These are phyloP conservation scores for Habropoda laboriosa DNA, from an alignment of 1,140 invertebrate species.

Conservation along the genomic window DNA sequence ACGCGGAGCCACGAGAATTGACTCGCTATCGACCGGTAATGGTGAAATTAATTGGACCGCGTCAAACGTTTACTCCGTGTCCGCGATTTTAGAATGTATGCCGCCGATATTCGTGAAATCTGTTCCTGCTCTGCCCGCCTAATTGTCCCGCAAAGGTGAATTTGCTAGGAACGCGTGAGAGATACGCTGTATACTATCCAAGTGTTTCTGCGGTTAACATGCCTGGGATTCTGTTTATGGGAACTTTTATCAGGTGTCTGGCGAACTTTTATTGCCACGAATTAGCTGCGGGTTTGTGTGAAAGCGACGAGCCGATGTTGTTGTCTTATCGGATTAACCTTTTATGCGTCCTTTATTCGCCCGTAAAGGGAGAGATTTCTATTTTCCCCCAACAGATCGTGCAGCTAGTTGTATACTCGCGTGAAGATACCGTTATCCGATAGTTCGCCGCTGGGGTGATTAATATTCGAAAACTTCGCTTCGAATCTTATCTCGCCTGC, in stretches of 20 bases:
- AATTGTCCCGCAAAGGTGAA: background rate
- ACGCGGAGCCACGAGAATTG: conserved; percentile 17
- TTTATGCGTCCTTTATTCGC: background rate
- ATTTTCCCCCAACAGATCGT: background rate
- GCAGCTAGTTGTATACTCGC: background rate
- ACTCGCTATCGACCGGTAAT: conserved; percentile 8
- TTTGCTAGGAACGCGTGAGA: too few relatives aligned
- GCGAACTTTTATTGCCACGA: background rate
- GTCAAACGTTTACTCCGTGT: background rate
- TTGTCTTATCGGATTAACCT: background rate
- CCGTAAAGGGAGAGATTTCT: background rate
- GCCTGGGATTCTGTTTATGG: background rate
- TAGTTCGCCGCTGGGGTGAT: too few relatives aligned
- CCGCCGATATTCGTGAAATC: conserved; percentile 3
- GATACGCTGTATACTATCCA: background rate
- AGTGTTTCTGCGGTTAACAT: background rate
- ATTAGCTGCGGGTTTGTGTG: background rate
- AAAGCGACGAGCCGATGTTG: background rate
- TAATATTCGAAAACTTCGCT: too few relatives aligned
- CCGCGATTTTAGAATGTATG: too few relatives aligned
- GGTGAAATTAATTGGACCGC: conserved; percentile 30
- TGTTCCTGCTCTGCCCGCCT: background rate
- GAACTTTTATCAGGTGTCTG: background rate
- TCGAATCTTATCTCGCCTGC: too few relatives aligned
- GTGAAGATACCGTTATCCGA: background rate